Evolutionary conservation across 2,113 vertebrate species (phyloP), one percentile per base, ranked within the genome.

Genomic region (Hemichromis elongatus): DNA sequence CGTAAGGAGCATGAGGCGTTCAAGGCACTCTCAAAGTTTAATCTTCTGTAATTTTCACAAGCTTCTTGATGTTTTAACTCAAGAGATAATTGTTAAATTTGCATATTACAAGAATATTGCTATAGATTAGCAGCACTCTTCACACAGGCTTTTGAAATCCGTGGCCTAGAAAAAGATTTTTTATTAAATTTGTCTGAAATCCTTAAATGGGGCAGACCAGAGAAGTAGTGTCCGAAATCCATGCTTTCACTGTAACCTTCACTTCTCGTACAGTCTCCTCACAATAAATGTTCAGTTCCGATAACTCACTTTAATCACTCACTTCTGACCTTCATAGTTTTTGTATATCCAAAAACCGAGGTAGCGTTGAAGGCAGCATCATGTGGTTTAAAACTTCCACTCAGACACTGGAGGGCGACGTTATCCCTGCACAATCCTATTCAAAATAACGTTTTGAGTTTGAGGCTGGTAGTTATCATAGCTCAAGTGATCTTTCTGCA

Each of bases 1-100:
- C 13, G 19, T 70, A 53, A 66, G 3, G 16, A 12, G 1, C 0
- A 7, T 52, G 92, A 61, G 13, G 80, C 86, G 19, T 95, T 94
- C 86, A 84, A 0, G 42, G 30, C 0, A 5, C 28, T 66, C 83
- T 66, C 57, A 33, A 70, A n/a, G 2, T 84, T 2, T 14, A 11
- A 1, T 1, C 3, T 57, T 26, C 0, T 7, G 7, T 4, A n/a
- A 0, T 8, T 24, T 24, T 54, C 12, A 37, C 50, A 21, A 7
- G 12, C 26, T 18, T 52, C 26, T n/a, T n/a, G 45, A 7, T 1
- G 16, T 30, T 75, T 14, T 26, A 28, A 50, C 18, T 73, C 24
- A 26, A 73, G 24, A 47, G 12, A 28, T 52, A 9, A 30, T 52
- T 7, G 9, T 50, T 73, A 73, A 73, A 73, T 19, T 1, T 28